Percentiles rank a stretch among this genome's conserved stretches.
phyloP scores from a whole-genome alignment of 2,888 invertebrate genomes.

The Coleophora flavipennella region DNA sequence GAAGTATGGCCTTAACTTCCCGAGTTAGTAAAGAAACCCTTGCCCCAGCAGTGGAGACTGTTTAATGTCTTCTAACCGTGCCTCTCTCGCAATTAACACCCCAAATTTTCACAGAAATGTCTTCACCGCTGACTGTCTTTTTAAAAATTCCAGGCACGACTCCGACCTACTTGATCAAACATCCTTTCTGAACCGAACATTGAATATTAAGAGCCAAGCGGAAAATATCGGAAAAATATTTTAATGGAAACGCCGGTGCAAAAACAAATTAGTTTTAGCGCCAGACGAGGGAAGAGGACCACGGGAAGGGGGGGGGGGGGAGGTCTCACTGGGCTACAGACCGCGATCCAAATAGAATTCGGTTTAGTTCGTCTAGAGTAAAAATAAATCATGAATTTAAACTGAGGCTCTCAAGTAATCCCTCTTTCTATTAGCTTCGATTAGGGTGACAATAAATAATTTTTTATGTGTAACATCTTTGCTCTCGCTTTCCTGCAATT shows the following conservation, averaged over 20 bases:
- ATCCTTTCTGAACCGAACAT: not conserved
- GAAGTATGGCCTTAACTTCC: no score
- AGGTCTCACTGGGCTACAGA: constrained; percentile 2
- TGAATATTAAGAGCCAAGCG: constrained; percentile 1
- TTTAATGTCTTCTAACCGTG: no score
- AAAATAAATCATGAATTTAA: constrained; percentile 57
- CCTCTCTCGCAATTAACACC: no score
- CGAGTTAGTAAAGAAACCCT: no score
- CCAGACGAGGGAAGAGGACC: constrained; percentile 6
- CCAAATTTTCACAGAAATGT: no score
- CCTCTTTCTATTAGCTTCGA: constrained; percentile 32
- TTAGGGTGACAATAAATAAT: not conserved
- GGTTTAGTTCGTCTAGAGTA: constrained; percentile 36
- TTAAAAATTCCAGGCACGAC: not conserved
- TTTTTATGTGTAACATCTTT: no score
- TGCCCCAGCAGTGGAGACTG: no score
- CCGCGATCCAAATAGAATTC: constrained; percentile 30
- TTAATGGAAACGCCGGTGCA: not conserved
- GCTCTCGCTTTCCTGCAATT: no score
- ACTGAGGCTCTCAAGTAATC: constrained; percentile 43
- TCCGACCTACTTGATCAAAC: not conserved
- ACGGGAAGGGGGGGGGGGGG: not conserved
- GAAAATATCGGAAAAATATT: not conserved
- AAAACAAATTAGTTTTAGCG: constrained; percentile 5
- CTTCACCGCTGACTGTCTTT: no score